Percentiles rank a stretch among this genome's conserved stretches.
These are phyloP conservation scores for Euwallacea fornicatus DNA, from an alignment of 1,140 invertebrate species.

Conservation along the genomic window DNA sequence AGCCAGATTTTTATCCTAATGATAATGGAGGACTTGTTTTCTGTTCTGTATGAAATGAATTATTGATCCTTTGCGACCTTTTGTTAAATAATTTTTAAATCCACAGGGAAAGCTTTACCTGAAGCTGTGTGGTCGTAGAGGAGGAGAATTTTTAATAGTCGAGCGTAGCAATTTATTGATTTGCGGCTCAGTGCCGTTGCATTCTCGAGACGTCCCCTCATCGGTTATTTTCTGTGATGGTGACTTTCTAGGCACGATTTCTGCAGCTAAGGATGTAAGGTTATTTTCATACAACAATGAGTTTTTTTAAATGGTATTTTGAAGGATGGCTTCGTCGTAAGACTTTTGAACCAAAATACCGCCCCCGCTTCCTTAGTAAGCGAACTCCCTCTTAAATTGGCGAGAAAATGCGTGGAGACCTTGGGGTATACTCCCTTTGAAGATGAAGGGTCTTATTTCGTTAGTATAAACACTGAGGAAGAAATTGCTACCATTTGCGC, in stretches of 20 bases:
- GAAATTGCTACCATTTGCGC: slow-evolving; percentile 66
- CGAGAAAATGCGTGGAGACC: slow-evolving; percentile 75
- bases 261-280: slow-evolving; percentile 78
- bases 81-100: slow-evolving; percentile 10
- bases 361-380: slow-evolving; percentile 60
- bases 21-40: slow-evolving; percentile 83
- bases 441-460: slow-evolving; percentile 60
- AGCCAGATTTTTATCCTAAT: slow-evolving; percentile 76
- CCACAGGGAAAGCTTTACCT: slow-evolving; percentile 58
- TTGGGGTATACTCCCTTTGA: slow-evolving; percentile 74
- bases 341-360: slow-evolving; percentile 72
- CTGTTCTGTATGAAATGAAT: slow-evolving; percentile 68
- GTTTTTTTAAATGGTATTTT: slow-evolving; percentile 28
- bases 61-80: not conserved
- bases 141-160: slow-evolving; percentile 64
- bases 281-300: not conserved
- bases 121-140: slow-evolving; percentile 60
- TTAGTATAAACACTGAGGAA: slow-evolving; percentile 66
- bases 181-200: slow-evolving; percentile 63
- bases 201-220: slow-evolving; percentile 63
- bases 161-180: slow-evolving; percentile 63
- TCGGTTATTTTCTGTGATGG: slow-evolving; percentile 85
- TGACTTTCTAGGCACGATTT: slow-evolving; percentile 78
- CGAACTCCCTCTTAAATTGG: slow-evolving; percentile 78
- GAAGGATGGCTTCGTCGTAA: slow-evolving; percentile 81